These are phyloP conservation scores for Garrulus glandarius DNA, from an alignment of 2,797 vertebrate genomes.

Conservation along the genomic window DNA sequence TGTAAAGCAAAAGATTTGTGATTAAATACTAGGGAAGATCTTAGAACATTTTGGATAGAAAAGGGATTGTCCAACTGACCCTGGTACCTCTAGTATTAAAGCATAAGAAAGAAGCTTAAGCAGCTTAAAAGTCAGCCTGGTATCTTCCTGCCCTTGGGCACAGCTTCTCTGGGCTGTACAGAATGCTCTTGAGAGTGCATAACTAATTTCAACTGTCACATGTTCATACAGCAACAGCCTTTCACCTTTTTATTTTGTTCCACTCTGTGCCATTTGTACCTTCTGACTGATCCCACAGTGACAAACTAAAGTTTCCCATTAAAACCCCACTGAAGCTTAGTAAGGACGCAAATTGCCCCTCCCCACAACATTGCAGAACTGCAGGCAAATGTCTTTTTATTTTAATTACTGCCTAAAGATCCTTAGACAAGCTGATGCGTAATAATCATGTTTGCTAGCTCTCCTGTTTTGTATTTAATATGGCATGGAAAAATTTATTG, in stretches of 20 bases:
- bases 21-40: not conserved
- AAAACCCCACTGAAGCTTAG: not conserved
- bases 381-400: not conserved
- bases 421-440: not conserved
- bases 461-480: not conserved
- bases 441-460: not conserved
- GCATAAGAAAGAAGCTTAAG: not conserved
- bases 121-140: not conserved
- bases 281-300: not conserved
- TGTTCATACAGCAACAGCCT: not conserved
- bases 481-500: not conserved
- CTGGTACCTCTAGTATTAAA: not conserved
- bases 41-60: not conserved
- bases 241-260: not conserved
- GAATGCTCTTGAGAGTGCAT: not conserved
- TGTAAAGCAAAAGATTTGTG: not conserved
- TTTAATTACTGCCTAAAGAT: not conserved
- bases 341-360: not conserved
- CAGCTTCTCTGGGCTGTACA: not conserved
- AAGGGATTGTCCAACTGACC: not conserved
- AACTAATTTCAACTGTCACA: not conserved
- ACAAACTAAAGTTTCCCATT: not conserved
- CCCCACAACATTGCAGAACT: accelerated
- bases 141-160: not conserved
- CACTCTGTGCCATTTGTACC: not conserved